Evolutionary conservation across 1,140 invertebrate species (phyloP).

Genomic region (Rhysida immarginata): DNA sequence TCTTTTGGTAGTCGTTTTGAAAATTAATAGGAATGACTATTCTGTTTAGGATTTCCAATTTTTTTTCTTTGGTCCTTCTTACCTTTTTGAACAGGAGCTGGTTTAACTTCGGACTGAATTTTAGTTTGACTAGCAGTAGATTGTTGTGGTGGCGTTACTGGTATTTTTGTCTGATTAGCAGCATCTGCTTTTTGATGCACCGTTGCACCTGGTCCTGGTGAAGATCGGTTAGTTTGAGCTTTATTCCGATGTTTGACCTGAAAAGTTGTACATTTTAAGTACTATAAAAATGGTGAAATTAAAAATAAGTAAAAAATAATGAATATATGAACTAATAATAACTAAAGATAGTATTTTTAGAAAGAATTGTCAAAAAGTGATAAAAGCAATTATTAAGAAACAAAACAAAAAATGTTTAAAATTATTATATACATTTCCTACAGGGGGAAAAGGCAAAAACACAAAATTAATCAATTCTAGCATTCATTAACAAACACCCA

Average conservation of each 20-base stretch:
- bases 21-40: no score
- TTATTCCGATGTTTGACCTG: constrained; percentile 26
- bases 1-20: no score
- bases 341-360: no score
- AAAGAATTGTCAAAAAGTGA: no score
- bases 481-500: no score
- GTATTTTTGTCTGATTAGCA: constrained; percentile 47
- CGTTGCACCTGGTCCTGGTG: constrained; percentile 40
- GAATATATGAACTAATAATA: background rate
- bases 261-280: background rate
- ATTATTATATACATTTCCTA: no score
- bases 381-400: no score
- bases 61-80: no score
- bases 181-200: constrained; percentile 44
- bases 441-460: no score
- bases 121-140: constrained; percentile 3
- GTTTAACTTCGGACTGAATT: background rate
- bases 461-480: no score
- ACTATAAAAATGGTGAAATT: background rate
- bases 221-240: constrained; percentile 33
- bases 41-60: no score
- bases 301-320: background rate
- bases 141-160: background rate
- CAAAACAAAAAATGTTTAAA: no score
- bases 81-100: constrained; percentile 1